Percentiles rank a stretch among this genome's conserved stretches.
Evolutionary conservation across 2,888 invertebrate species (phyloP).

Genomic region (Tiphia femorata): DNA sequence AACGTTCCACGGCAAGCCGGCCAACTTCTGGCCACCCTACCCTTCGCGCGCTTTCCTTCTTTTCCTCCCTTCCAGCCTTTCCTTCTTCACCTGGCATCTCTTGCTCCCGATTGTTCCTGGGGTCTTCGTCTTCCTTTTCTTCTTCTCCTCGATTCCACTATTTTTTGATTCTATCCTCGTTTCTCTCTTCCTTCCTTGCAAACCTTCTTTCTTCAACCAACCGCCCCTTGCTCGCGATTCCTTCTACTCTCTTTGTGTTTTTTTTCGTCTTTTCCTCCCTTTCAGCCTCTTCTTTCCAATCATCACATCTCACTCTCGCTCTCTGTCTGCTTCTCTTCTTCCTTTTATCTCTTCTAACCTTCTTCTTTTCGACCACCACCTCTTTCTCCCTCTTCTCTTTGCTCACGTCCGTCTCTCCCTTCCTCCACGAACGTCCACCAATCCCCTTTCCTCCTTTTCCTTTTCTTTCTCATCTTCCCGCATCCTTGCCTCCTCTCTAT

Average conservation of each 20-base stretch:
- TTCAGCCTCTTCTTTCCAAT: not conserved
- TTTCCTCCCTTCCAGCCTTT: no score
- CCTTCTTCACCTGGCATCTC: no score
- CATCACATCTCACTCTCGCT: not conserved
- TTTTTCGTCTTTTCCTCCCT: not conserved
- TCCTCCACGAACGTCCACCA: not conserved
- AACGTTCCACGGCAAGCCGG: constrained; percentile 54
- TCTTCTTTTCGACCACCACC: not conserved
- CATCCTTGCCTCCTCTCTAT: not conserved
- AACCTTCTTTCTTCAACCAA: not conserved
- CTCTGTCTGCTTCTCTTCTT: constrained; percentile 18
- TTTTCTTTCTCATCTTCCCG: constrained; percentile 1
- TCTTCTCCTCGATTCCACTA: not conserved
- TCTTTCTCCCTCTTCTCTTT: constrained; percentile 2
- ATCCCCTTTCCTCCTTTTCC: not conserved
- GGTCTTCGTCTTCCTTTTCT: constrained; percentile 11
- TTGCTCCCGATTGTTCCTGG: no score
- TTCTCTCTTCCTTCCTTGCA: not conserved
- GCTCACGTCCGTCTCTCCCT: no score
- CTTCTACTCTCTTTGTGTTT: constrained; percentile 14
- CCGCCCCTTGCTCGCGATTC: constrained; percentile 11
- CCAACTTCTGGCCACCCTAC: constrained; percentile 24
- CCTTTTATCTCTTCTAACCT: not conserved
- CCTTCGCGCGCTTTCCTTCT: constrained; percentile 25
- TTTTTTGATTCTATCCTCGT: not conserved